A percentile compares a stretch with the other conserved stretches of the same genome.
phyloP scores from a whole-genome alignment of 2,888 invertebrate species.

The Leucophenga montana region DNA sequence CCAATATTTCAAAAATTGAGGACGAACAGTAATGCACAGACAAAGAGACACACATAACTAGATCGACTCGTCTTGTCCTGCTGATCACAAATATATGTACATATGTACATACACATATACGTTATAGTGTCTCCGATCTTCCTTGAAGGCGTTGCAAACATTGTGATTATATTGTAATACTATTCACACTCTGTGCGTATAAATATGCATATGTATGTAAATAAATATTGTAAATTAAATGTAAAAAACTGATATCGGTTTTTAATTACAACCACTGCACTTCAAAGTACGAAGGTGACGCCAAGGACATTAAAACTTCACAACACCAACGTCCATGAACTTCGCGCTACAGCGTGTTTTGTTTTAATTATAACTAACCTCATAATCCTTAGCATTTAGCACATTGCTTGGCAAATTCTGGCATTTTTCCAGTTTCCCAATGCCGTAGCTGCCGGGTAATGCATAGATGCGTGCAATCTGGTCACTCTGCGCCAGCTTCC shows the following conservation, averaged over 20 bases:
- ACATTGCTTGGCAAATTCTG: constrained; percentile 75
- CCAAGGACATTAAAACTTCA: constrained; percentile 41
- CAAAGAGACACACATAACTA: too few species aligned
- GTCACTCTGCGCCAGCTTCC: constrained; percentile 90
- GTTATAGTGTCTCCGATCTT: too few species aligned
- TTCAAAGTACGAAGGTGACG: constrained; percentile 45
- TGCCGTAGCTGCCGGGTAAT: constrained; percentile 93
- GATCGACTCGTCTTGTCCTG: too few species aligned
- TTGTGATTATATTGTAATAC: too few species aligned
- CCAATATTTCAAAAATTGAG: too few species aligned
- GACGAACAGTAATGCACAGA: too few species aligned
- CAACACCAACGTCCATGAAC: constrained; percentile 9
- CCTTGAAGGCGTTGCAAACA: too few species aligned
- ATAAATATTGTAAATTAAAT: not conserved
- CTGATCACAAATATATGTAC: too few species aligned
- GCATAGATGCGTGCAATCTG: constrained; percentile 83
- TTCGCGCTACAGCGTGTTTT: not conserved
- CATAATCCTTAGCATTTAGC: constrained; percentile 80
- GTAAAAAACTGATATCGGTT: not conserved
- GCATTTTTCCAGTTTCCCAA: constrained; percentile 79
- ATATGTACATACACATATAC: too few species aligned
- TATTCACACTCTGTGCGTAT: too few species aligned
- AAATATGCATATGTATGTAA: not conserved
- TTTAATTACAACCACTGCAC: not conserved
- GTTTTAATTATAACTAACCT: constrained; percentile 75